A percentile compares a stretch with the other conserved stretches of the same genome.
phyloP scores from a whole-genome alignment of 2,888 invertebrate species.

The Phyto melanocephala region DNA sequence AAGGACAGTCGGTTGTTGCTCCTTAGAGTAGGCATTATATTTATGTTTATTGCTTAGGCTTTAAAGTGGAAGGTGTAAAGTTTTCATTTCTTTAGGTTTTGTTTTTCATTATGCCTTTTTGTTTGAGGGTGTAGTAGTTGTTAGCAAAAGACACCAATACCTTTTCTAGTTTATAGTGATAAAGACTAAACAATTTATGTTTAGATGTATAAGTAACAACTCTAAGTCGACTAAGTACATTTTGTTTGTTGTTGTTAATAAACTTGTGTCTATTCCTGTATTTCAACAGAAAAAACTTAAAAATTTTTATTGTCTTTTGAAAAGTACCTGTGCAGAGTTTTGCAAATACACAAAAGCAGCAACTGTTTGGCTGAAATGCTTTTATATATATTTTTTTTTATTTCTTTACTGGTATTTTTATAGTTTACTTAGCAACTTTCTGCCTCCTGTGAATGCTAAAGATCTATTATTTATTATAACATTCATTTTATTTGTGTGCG shows the following conservation, averaged over 20 bases:
- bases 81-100: not conserved
- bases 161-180: conserved; percentile 38
- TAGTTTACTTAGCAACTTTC: conserved; percentile 44
- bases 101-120: not conserved
- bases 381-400: conserved; percentile 29
- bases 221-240: conserved; percentile 6
- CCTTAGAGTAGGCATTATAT: conserved; percentile 49
- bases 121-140: conserved; percentile 9
- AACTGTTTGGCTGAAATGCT: conserved; percentile 6
- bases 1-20: conserved; percentile 31
- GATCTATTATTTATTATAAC: conserved; percentile 53
- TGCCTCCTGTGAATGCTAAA: conserved; percentile 35
- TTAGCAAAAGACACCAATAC: conserved; percentile 20
- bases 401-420: conserved; percentile 20
- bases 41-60: conserved; percentile 55
- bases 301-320: conserved; percentile 26
- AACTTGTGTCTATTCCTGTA: conserved; percentile 28
- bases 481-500: conserved; percentile 1
- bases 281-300: conserved; percentile 15
- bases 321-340: not conserved
- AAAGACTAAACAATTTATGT: conserved; percentile 43
- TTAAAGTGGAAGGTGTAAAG: conserved; percentile 49
- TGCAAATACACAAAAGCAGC: not conserved
- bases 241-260: conserved; percentile 43
- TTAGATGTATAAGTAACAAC: not conserved